These are phyloP conservation scores for Cheilosia vernalis DNA, from an alignment of 2,888 invertebrate species.

Conservation along the genomic window DNA sequence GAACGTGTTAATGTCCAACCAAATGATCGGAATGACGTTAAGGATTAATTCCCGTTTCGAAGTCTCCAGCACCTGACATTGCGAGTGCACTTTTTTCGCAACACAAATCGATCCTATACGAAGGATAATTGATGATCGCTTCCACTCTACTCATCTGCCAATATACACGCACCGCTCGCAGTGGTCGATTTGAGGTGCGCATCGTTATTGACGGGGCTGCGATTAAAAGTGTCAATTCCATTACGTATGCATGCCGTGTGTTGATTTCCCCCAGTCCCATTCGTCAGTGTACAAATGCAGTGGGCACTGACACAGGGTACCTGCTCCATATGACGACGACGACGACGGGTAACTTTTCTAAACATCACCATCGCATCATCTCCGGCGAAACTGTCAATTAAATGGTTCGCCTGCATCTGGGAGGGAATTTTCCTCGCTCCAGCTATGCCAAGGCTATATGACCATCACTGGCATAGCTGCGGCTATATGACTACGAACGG, in stretches of 20 bases:
- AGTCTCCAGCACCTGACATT: conserved; percentile 26
- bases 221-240: conserved; percentile 71
- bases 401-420: conserved; percentile 41
- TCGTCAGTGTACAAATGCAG: conserved; percentile 23
- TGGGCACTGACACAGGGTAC: not conserved
- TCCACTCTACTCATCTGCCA: conserved; percentile 60
- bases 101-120: conserved; percentile 17
- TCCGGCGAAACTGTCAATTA: conserved; percentile 63
- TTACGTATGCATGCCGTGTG: conserved; percentile 67
- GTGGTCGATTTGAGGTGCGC: conserved; percentile 21
- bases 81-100: conserved; percentile 27
- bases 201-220: conserved; percentile 58
- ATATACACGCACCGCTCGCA: conserved; percentile 10
- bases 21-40: conserved; percentile 66
- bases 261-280: conserved; percentile 41
- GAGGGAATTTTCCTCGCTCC: conserved; percentile 22
- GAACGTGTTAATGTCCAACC: conserved; percentile 69
- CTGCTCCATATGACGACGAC: conserved; percentile 8
- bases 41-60: conserved; percentile 56
- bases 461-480: conserved; percentile 16
- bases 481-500: conserved; percentile 47
- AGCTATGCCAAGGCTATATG: conserved; percentile 3
- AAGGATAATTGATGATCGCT: conserved; percentile 65
- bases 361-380: conserved; percentile 32
- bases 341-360: conserved; percentile 40